Conservation (phyloP, 2,888 invertebrate species). For the Aethes cnicana region DNA sequence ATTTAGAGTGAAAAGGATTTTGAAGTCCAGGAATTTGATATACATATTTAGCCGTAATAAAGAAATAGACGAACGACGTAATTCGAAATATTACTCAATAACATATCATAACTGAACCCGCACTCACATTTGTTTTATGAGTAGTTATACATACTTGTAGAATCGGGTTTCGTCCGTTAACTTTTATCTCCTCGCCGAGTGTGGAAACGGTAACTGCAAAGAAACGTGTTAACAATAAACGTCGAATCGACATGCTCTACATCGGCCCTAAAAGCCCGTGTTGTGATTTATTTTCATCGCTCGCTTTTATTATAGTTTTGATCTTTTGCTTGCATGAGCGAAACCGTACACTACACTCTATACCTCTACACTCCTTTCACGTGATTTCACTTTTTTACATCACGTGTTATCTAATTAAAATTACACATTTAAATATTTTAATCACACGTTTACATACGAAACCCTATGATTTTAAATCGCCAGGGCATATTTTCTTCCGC, state of each 20-base stretch:
- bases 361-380: conserved; percentile 20
- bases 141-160: neutral
- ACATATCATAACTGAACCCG: too few relatives aligned
- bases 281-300: conserved; percentile 20
- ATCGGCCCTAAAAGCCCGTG: conserved; percentile 15
- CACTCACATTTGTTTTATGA: too few relatives aligned
- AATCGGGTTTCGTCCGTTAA: conserved; percentile 35
- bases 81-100: too few relatives aligned
- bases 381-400: conserved; percentile 25
- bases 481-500: too few relatives aligned
- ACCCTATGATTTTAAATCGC: conserved; percentile 1
- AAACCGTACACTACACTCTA: too few relatives aligned
- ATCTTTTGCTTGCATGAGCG: neutral
- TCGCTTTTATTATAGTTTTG: conserved; percentile 9
- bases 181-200: conserved; percentile 52
- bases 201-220: conserved; percentile 47
- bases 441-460: neutral
- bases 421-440: conserved; percentile 8
- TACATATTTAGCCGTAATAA: too few relatives aligned
- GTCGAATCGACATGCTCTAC: conserved; percentile 25
- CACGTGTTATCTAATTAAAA: conserved; percentile 8
- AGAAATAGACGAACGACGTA: too few relatives aligned
- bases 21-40: too few relatives aligned
- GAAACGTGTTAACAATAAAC: conserved; percentile 26
- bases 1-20: too few relatives aligned